Evolutionary conservation across 2,797 vertebrate genomes (phyloP), one percentile per base, ranked within the genome.

Genomic region (Chlorospingus flavigularis): DNA sequence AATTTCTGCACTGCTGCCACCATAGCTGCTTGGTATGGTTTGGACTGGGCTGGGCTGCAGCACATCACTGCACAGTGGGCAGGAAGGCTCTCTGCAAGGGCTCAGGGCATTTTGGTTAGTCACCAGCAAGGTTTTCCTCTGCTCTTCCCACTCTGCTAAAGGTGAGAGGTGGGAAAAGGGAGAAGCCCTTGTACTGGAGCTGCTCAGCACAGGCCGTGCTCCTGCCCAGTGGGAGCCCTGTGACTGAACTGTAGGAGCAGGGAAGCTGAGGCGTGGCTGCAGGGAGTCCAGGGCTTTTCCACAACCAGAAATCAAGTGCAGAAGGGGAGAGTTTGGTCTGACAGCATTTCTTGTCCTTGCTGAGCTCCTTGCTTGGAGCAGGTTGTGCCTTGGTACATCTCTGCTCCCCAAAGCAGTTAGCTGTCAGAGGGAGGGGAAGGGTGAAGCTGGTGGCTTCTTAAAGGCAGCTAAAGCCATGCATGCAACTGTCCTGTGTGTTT

Each of bases 1-100:
- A 61, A 7, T 85, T 55, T 85, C 47, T 50, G 17, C 17, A 2
- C 37, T 6, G 17, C 25, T 72, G 7, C 28, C 40, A 25, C 0
- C 1, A 28, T 19, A 67, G 65, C 31, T 86, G 33, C 33, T 75
- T 62, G 35, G 24, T 1, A 0, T 67, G 18, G 17, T 67, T 74
- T 81, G 53, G 28, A 17, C 42, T 84, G 54, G n/a, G 3, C 48
- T 86, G 73, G 51, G 13, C 39, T 11, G 3, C 23, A 71, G 40
- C 16, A 15, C 20, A 5, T 70, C 12, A 1, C 24, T 62, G 18
- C 28, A 17, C 0, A 1, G 28, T 11, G 23, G 16, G 7, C 9
- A 68, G 67, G 39, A 85, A 39, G 31, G 30, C n/a, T 50, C 35
- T 39, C 40, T 6, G 6, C 4, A 25, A 65, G 28, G 57, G 23